Base-by-base conservation (phyloP, 2,888 invertebrate genomes). In the Trichogramma dendrolimi region DNA sequence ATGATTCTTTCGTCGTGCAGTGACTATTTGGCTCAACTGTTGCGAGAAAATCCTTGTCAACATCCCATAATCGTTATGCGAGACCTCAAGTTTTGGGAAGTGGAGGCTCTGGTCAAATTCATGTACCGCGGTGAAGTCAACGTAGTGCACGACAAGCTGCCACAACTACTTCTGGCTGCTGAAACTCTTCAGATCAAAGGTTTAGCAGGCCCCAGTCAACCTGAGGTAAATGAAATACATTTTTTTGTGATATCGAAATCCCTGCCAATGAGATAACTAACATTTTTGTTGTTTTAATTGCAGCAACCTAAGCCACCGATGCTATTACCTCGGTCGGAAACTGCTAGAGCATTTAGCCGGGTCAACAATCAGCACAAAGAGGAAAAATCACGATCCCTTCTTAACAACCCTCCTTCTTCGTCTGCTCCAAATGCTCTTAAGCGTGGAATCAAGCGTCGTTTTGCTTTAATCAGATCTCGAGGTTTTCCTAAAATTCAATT, bases 101-200 rank as follows among this genome's bases (percentile, higher is more conserved):
- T 93, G 80, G 91, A 92, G 72, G 91, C 91, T 0, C 80, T 93
- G 51, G 91, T 93, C 44, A 92, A 92, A 79, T 93, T 92, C 75
- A 93, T 93, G 92, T 93, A 93, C 79, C 91, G 91, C 74, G 93
- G 92, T 0, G 92, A 93, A 76, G 92, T 92, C 43, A 92, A 91
- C 74, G 91, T 92, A 0, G 90, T 91, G 4, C 92, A 92, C 71
- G 91, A 92, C 60, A 91, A 92, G 64, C 80, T 93, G 56, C 89
- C 91, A 43, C 89, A 90, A 68, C 79, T 93, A n/a, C 80, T 93
- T 7, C 89, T 89, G 73, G 91, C 91, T 0, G 93, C 93, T 0
- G 92, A 92, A 73, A 89, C 91, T 11, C 76, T 93, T 70, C 91
- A 92, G 74, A 91, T 92, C 63, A 85, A 91, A 72, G 92, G 92